Evolutionary conservation across 2,113 vertebrate genomes (phyloP), one percentile per base, ranked within the genome.

Genomic region (Lycocorax pyrrhopterus): DNA sequence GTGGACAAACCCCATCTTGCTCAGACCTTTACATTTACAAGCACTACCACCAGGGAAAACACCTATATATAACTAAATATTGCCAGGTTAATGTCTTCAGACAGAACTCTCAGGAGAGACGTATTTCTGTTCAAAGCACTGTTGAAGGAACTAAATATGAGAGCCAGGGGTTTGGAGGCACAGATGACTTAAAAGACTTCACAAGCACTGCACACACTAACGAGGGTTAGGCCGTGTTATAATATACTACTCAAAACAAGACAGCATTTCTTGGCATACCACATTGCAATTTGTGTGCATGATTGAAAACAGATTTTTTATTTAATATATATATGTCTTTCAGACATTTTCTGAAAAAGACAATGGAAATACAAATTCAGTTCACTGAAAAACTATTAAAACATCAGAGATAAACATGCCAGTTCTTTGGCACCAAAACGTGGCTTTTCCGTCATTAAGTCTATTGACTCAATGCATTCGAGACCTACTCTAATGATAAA

Each of bases 311-410:
- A 96, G 63, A 47, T 81, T 95, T 94, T 52, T 66, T 80, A 74
- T 77, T 27, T 33, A 26, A 49, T 49, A 77, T 59, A 67, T 90
- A 64, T 88, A 86, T 22, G 33, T 74, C 77, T 94, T 96, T 86
- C 63, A 90, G 43, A 19, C 33, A 59, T 63, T 77, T 94, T 88
- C 78, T 88, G 55, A 94, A 96, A 94, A 83, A 81, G 46, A 94
- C 51, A 91, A 55, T 90, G 78, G 89, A 91, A 87, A 94, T 69
- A 78, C n/a, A 77, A 86, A 83, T 86, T 77, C 35, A 71, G 33
- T 77, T 94, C 43, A 90, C n/a, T 55, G 49, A 93, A 93, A 96
- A 88, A 21, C 39, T 84, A 88, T 71, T 83, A 84, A 88, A 95
- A 76, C 25, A 93, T 74, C 43, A 76, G 77, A 91, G 75, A 88